Base-by-base conservation (phyloP, 2,888 invertebrate genomes). In the Drosophila rellima region DNA sequence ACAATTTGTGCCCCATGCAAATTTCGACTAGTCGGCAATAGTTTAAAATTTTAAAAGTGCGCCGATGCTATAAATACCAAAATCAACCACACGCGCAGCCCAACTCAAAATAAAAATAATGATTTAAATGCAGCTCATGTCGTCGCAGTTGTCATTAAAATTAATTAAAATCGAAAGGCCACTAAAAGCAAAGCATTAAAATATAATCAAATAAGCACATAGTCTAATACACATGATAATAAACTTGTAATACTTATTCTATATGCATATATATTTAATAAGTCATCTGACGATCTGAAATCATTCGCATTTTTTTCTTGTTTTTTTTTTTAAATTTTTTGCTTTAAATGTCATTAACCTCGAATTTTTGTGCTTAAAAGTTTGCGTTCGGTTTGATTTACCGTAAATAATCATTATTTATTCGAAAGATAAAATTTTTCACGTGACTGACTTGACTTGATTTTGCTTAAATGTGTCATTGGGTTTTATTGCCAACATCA, bases 291-390 rank as follows among this genome's bases (percentile, higher is more conserved):
- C 60, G 42, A 66, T 69, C 61, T 55, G 62, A 70, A 80, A 35
- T 20, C 42, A 57, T 42, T 55, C 10, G 60, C 56, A 35, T 54
- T 47, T 62, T 65, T n/a, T 48, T 11, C 5, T 5, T 23, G 10
- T 20, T 8, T 29, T 42, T 35, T 35, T 20, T n/a, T n/a, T n/a
- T n/a, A n/a, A n/a, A n/a, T n/a, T n/a, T 54, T 42, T 31, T n/a
- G 8, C 18, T 18, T 20, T 39, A 67, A 74, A 70, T 71, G 84
- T 88, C 84, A 84, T 76, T 76, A 88, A 88, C 86, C 83, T 88
- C 88, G 80, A 44, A 17, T 45, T 68, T 52, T 59, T 65, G 56
- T 59, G 59, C 68, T 64, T 59, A 40, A 75, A 47, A 70, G 50
- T 63, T 63, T 60, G 61, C 40, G 50, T 60, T 61, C 52, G 35